phyloP scores from a whole-genome alignment of 2,113 vertebrate genomes.

The Bubo bubo region DNA sequence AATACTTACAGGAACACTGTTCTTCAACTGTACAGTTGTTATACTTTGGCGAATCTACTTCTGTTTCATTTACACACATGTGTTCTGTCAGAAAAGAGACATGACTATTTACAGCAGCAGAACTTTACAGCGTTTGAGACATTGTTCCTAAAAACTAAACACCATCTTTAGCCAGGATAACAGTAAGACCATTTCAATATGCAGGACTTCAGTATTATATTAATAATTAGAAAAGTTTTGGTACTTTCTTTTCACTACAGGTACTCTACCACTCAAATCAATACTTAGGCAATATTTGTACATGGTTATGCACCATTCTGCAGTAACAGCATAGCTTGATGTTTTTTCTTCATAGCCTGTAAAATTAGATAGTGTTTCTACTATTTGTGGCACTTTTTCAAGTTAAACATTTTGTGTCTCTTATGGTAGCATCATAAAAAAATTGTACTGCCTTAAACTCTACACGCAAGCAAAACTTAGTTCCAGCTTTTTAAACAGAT shows the following conservation, averaged over 20 bases:
- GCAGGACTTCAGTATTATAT: not conserved
- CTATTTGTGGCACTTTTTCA: not conserved
- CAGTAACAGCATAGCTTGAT: not conserved
- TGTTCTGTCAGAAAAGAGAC: not conserved
- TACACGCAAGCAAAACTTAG: not conserved
- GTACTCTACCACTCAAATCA: not conserved
- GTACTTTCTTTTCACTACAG: not conserved
- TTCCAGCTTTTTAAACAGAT: not conserved
- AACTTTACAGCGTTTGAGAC: not conserved
- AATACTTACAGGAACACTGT: conserved; percentile 20
- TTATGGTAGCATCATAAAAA: not conserved
- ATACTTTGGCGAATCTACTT: accelerated
- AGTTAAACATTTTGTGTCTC: not conserved
- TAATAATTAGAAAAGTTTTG: not conserved
- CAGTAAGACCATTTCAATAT: not conserved
- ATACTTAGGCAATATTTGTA: not conserved
- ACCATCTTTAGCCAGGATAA: not conserved
- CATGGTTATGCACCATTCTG: not conserved
- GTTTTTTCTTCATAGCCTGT: not conserved
- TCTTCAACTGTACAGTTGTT: accelerated
- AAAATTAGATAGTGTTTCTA: not conserved
- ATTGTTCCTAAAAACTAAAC: not conserved
- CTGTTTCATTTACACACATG: not conserved
- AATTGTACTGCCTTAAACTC: not conserved
- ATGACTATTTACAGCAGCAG: not conserved